phyloP scores from a whole-genome alignment of 2,113 vertebrate species.

The Podarcis raffonei region DNA sequence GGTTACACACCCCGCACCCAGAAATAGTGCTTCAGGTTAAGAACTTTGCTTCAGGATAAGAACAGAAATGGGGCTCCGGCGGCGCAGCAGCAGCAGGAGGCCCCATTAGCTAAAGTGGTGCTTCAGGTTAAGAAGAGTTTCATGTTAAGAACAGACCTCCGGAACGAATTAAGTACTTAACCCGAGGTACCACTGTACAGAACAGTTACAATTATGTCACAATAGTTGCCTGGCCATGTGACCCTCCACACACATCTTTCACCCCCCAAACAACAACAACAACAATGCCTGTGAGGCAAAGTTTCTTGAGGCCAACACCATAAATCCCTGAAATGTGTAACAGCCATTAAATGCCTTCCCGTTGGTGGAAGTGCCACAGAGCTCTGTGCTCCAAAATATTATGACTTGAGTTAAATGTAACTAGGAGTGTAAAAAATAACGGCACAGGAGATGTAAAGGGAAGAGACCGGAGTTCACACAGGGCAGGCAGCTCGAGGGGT shows the following conservation, averaged over 20 bases:
- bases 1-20: too few relatives aligned
- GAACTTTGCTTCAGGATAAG: too few relatives aligned
- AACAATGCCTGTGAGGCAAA: background rate
- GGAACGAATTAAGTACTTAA: too few relatives aligned
- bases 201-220: background rate
- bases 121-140: too few relatives aligned
- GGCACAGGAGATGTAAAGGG: background rate
- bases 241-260: background rate
- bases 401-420: slow-evolving; percentile 65
- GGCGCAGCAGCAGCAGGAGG: too few relatives aligned
- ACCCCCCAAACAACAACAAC: background rate
- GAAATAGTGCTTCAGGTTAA: too few relatives aligned
- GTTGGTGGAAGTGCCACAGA: slow-evolving; percentile 61
- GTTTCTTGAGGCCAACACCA: slow-evolving; percentile 47
- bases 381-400: slow-evolving; percentile 58
- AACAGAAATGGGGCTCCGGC: too few relatives aligned
- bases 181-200: too few relatives aligned
- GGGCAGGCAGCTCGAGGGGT: background rate
- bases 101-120: too few relatives aligned
- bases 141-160: too few relatives aligned
- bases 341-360: slow-evolving; percentile 48
- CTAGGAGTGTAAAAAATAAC: slow-evolving; percentile 46
- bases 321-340: slow-evolving; percentile 34
- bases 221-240: background rate
- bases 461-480: background rate